Conservation (phyloP, 1,140 invertebrate species). For the Agrypnia vestita region DNA sequence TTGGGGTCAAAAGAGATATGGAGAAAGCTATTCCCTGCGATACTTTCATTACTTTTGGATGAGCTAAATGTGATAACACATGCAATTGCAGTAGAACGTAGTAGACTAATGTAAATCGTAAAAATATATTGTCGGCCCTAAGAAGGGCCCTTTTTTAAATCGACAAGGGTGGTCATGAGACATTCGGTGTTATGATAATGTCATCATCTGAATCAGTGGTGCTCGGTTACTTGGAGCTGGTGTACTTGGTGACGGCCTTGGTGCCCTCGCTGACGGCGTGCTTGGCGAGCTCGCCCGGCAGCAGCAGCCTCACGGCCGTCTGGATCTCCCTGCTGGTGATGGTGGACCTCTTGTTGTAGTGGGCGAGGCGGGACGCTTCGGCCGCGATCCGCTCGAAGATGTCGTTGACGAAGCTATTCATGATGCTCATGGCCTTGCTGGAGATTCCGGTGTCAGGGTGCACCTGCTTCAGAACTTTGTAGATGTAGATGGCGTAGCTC, state of each 20-base stretch:
- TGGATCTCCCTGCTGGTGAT: constrained; percentile 75
- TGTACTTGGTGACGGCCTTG: constrained; percentile 77
- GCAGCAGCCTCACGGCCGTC: constrained; percentile 73
- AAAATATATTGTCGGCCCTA: no score
- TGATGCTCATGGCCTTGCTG: constrained; percentile 77
- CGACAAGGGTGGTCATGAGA: no score
- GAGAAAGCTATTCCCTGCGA: no score
- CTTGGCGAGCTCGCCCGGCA: constrained; percentile 77
- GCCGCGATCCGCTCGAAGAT: constrained; percentile 77
- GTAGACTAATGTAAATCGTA: no score
- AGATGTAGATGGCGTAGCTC: constrained; percentile 81
- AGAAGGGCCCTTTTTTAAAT: no score
- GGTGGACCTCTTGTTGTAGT: constrained; percentile 81
- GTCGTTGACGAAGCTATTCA: constrained; percentile 78
- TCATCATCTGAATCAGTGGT: no score
- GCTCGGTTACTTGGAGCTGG: constrained; percentile 70
- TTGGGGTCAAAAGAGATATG: no score
- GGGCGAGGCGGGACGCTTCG: constrained; percentile 78
- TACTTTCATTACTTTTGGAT: no score
- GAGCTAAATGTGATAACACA: no score
- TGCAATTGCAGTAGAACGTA: no score
- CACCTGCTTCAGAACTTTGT: constrained; percentile 78
- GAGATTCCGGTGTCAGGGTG: constrained; percentile 72
- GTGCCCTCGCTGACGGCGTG: constrained; percentile 76
- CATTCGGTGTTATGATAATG: no score